phyloP scores from a whole-genome alignment of 2,113 vertebrate species.

The Bubo bubo region DNA sequence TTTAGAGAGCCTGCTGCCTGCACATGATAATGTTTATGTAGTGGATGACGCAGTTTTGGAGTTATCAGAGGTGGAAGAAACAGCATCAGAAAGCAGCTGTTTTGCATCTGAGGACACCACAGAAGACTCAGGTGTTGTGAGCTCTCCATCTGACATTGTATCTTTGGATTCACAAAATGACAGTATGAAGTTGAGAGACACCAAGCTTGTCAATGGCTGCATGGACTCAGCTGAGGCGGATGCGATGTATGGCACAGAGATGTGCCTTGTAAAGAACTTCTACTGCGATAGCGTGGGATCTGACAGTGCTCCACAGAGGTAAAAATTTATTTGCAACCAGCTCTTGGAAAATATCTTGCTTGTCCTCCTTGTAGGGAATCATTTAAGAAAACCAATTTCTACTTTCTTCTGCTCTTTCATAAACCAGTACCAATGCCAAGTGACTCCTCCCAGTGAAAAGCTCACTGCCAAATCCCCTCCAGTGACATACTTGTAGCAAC shows the following conservation, averaged over 20 bases:
- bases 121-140: constrained; percentile 83
- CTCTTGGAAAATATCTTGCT: neutral
- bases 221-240: constrained; percentile 42
- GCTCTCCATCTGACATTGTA: constrained; percentile 80
- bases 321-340: neutral
- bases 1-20: constrained; percentile 80
- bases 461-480: constrained; percentile 37
- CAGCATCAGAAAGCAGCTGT: constrained; percentile 83
- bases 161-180: constrained; percentile 83
- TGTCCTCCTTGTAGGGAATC: neutral
- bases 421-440: constrained; percentile 22
- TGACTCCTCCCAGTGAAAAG: constrained; percentile 45
- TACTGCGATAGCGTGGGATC: constrained; percentile 69
- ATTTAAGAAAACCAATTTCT: constrained; percentile 9
- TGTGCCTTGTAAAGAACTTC: constrained; percentile 9
- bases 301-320: constrained; percentile 64
- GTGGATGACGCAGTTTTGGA: constrained; percentile 48
- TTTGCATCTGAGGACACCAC: constrained; percentile 85
- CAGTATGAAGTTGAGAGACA: constrained; percentile 65
- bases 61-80: constrained; percentile 79
- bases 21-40: constrained; percentile 32
- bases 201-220: constrained; percentile 67
- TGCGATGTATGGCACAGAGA: neutral
- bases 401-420: constrained; percentile 34
- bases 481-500: constrained; percentile 45